phyloP scores from a whole-genome alignment of 1,140 invertebrate species.

The Wasmannia auropunctata region DNA sequence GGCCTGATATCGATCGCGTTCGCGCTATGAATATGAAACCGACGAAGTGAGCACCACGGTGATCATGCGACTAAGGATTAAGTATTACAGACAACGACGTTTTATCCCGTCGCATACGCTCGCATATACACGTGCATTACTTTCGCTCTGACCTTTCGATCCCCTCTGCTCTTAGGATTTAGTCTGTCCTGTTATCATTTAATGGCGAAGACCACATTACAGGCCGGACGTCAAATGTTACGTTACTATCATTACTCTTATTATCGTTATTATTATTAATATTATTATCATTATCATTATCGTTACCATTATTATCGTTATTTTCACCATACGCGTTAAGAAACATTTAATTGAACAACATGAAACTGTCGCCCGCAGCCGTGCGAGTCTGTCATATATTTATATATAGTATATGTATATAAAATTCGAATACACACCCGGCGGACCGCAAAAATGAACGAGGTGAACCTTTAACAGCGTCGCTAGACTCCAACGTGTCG shows the following conservation, averaged over 20 bases:
- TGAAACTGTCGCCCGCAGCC: conserved; percentile 63
- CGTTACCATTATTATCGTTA: conserved; percentile 29
- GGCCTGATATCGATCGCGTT: conserved; percentile 37
- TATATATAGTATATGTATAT: conserved; percentile 70
- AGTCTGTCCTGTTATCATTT: conserved; percentile 47
- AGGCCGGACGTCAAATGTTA: conserved; percentile 69
- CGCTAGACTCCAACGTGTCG: conserved; percentile 75
- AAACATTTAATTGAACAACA: conserved; percentile 75
- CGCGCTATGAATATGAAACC: conserved; percentile 18
- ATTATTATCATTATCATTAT: conserved; percentile 33
- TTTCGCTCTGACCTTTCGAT: conserved; percentile 5
- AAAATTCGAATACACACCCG: conserved; percentile 73
- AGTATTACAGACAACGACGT: conserved; percentile 56
- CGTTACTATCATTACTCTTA: conserved; percentile 36
- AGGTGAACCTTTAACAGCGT: conserved; percentile 78
- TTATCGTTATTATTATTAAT: conserved; percentile 38
- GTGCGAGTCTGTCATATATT: conserved; percentile 66
- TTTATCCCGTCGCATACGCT: conserved; percentile 52
- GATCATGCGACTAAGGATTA: conserved; percentile 55
- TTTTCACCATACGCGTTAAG: conserved; percentile 64
- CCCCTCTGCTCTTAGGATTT: conserved; percentile 26
- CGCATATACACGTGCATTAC: conserved; percentile 49
- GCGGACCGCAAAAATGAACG: conserved; percentile 75
- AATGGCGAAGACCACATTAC: conserved; percentile 66
- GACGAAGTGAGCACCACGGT: conserved; percentile 65